Evolutionary conservation across 1,140 invertebrate species (phyloP), one percentile per base, ranked within the genome.

Genomic region (Phenacoccus solenopsis): DNA sequence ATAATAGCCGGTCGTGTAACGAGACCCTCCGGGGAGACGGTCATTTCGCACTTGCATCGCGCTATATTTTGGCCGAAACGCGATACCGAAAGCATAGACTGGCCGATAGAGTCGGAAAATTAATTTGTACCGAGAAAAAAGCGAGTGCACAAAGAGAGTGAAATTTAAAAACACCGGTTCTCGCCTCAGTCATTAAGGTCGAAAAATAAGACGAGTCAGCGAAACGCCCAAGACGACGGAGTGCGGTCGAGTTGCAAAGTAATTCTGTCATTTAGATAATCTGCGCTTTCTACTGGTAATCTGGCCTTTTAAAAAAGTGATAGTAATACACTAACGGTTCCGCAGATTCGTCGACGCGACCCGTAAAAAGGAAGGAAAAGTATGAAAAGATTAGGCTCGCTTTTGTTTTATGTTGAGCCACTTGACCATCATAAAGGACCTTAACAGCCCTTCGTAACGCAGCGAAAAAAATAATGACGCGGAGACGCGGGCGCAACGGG

Each of bases 261-360:
- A 64, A 64, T 64, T 64, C 59, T 64, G 59, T 64, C 59, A 64
- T 64, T 64, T 64, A 64, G 59, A 64, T 64, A 64, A 64, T 64
- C 59, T 64, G 59, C 59, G 59, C 12, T 22, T 64, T 64, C 59
- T 25, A 20, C 10, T 20, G 59, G 59, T 64, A 64, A 64, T 64
- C 59, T 64, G 25, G 22, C 59, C 9, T 64, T 64, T 64, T 64
- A 24, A 64, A 64, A 27, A 64, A 64, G 59, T 64, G 59, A 64
- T 64, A 64, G 59, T 64, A 64, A 64, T 64, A 64, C 59, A 16
- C 22, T 25, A 64, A 64, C 22, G 59, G 59, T n/a, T n/a, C n/a
- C n/a, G n/a, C n/a, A n/a, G 59, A 2, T 24, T 4, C 21, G 9
- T 3, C 59, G 21, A 24, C 59, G 25, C 5, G 3, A 1, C 3